phyloP scores from a whole-genome alignment of 2,113 vertebrate genomes.

The Solea senegalensis region DNA sequence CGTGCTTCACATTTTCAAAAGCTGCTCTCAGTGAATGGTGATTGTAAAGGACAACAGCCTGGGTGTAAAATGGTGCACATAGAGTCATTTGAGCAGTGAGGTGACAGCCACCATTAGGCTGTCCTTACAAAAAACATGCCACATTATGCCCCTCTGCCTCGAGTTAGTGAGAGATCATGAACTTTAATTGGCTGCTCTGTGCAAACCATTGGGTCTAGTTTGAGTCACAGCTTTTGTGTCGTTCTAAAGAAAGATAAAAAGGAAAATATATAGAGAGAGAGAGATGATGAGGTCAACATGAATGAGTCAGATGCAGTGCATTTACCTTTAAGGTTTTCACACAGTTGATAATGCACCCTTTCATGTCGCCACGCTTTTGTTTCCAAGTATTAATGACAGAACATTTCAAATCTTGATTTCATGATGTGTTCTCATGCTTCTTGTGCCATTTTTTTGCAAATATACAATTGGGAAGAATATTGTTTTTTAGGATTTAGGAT shows the following conservation, averaged over 20 bases:
- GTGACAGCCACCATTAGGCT: slow-evolving; percentile 15
- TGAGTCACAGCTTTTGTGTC: slow-evolving; percentile 16
- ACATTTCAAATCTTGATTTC: too few species aligned
- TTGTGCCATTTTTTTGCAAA: too few species aligned
- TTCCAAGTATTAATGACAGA: too few species aligned
- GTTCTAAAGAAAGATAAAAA: slow-evolving; percentile 10
- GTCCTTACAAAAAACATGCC: slow-evolving; percentile 9
- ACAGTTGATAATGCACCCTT: not conserved
- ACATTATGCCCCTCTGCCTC: slow-evolving; percentile 15
- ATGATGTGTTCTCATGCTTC: too few species aligned
- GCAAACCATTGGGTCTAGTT: slow-evolving; percentile 16
- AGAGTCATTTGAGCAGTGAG: not conserved
- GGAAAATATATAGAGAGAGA: not conserved
- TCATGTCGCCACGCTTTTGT: not conserved
- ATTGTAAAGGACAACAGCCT: not conserved
- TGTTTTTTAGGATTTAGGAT: too few species aligned
- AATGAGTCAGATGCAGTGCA: not conserved
- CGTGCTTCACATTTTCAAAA: not conserved
- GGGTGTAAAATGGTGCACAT: not conserved
- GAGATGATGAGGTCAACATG: not conserved
- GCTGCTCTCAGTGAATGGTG: not conserved
- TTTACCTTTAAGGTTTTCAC: not conserved
- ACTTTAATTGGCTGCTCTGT: slow-evolving; percentile 33
- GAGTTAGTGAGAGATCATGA: slow-evolving; percentile 22
- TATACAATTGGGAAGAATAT: too few species aligned